Evolutionary conservation across 2,888 invertebrate genomes (phyloP).

Genomic region (Catocala sponsa): DNA sequence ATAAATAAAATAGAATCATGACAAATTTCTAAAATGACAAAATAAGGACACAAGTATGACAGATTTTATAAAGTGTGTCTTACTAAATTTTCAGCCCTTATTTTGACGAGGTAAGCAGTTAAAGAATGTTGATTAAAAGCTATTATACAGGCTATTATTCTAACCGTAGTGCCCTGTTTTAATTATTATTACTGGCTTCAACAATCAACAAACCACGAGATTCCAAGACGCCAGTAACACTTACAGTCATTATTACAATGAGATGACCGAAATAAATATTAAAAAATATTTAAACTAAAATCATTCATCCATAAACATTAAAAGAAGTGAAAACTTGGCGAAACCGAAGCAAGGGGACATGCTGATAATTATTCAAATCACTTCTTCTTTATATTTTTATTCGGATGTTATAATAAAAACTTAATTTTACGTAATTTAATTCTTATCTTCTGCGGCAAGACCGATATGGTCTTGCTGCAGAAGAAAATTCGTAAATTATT

Average conservation of each 20-base stretch:
- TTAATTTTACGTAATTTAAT: constrained; percentile 84
- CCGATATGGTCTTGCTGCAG: constrained; percentile 85
- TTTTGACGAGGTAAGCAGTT: too few species aligned
- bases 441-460: constrained; percentile 83
- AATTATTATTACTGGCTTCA: too few species aligned
- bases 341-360: constrained; percentile 49
- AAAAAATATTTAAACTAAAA: constrained; percentile 34
- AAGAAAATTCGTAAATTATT: constrained; percentile 87
- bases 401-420: constrained; percentile 80
- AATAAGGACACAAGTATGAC: too few species aligned
- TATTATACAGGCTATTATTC: too few species aligned
- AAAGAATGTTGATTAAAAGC: too few species aligned
- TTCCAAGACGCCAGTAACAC: neutral
- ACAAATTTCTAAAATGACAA: too few species aligned
- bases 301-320: constrained; percentile 44
- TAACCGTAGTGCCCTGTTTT: too few species aligned
- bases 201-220: too few species aligned
- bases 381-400: constrained; percentile 77
- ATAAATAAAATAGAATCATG: too few species aligned
- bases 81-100: too few species aligned
- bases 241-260: neutral
- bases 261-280: constrained; percentile 11
- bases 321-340: constrained; percentile 62
- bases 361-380: constrained; percentile 81
- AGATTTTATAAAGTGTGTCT: too few species aligned